Evolutionary conservation across 2,888 invertebrate species (phyloP).

Genomic region (Piscicola geometra): DNA sequence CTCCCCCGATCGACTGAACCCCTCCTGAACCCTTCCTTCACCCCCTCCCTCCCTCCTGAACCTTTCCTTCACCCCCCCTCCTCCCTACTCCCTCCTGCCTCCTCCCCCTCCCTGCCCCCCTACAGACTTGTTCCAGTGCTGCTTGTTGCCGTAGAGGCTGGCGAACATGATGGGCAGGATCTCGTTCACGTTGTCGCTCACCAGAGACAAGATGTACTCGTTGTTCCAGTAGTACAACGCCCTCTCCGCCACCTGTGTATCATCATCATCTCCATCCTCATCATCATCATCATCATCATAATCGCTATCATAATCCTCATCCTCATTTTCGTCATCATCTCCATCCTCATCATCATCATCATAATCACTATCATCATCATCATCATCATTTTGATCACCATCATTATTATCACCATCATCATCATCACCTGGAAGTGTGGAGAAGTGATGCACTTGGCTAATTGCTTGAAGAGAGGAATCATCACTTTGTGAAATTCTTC

Average conservation of each 20-base stretch:
- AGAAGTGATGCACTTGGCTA: constrained; percentile 97
- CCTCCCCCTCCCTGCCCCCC: too few species aligned
- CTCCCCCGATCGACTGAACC: too few species aligned
- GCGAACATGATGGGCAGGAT: constrained; percentile 99
- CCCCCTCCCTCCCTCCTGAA: too few species aligned
- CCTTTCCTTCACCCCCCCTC: too few species aligned
- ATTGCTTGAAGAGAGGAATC: constrained; percentile 93
- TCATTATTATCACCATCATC: too few species aligned
- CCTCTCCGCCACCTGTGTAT: constrained; percentile 82
- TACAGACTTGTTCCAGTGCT: constrained; percentile 87
- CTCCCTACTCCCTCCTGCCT: too few species aligned
- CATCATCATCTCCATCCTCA: not conserved
- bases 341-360: constrained; percentile 3
- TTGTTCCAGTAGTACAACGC: constrained; percentile 99
- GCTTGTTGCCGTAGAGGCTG: constrained; percentile 92
- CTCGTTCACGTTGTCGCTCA: constrained; percentile 93
- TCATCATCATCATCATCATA: too few species aligned
- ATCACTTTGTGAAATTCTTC: constrained; percentile 97
- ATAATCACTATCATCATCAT: too few species aligned
- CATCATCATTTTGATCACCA: too few species aligned
- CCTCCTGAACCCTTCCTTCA: too few species aligned
- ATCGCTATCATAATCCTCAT: not conserved
- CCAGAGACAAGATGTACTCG: constrained; percentile 96
- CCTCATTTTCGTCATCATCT: not conserved
- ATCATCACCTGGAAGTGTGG: constrained; percentile 93